Evolutionary conservation across 2,113 vertebrate species (phyloP), one percentile per base, ranked within the genome.

Genomic region (Miniopterus natalensis): DNA sequence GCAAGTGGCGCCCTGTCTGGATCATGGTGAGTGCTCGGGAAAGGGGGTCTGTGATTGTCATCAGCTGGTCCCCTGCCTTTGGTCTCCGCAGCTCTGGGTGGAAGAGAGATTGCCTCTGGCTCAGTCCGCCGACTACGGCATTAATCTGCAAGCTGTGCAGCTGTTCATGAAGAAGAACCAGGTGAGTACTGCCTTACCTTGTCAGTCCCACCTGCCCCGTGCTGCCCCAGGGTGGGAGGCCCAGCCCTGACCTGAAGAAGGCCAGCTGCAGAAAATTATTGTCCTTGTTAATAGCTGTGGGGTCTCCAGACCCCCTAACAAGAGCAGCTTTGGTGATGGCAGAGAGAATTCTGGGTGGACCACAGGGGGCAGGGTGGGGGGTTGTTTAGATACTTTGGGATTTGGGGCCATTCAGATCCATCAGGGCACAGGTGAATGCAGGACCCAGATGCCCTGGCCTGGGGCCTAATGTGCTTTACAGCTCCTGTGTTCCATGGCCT

Each of bases 101-200:
- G 99, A 99, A 51, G 99, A 99, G 98, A 98, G 99, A 96, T 96
- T 99, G 97, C 99, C 99, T 0, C 97, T 99, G 98, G 99, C 98
- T 0, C 99, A 97, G 96, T 99, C 99, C 3, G 98, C 97, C 0
- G 99, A 99, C 93, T 99, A 99, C 0, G 99, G 99, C 61, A 98
- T 99, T 2, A 99, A 99, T 95, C 99, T 99, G 84, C 99, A 99
- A 29, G 99, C 98, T 0, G 99, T 99, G 91, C 99, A 99, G 95
- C 98, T 99, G 97, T 98, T 99, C 92, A 98, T 98, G 90, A 99
- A 99, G 95, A 99, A 99, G 98, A 99, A 99, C 18, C 99, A 99
- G 99, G 99, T 99, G 80, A 96, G 98, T 70, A 29, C 0, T 0
- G 0, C 1, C 40, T 31, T 3, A 40, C 49, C 25, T 59, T 7